These are phyloP conservation scores for Galaxea fascicularis DNA, from an alignment of 92 coral and sea anemone species.

Conservation along the genomic window DNA sequence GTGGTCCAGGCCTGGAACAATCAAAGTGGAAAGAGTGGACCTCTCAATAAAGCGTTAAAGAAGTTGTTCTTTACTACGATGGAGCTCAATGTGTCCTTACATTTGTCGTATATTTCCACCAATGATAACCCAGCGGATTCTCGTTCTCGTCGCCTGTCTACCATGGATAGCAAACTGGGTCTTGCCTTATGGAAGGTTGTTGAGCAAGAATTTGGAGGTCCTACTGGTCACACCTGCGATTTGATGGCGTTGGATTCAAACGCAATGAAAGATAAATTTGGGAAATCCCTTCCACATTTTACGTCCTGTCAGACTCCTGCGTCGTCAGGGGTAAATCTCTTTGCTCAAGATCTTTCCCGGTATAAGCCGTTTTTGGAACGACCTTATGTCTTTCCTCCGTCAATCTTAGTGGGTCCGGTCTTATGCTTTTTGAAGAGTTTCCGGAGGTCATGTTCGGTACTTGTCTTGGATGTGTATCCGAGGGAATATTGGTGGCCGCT, in stretches of 20 bases:
- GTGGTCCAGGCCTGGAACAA: constrained; percentile 27
- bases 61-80: constrained; percentile 29
- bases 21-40: constrained; percentile 26
- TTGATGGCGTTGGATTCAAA: constrained; percentile 68
- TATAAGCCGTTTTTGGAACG: not conserved
- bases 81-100: constrained; percentile 29
- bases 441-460: constrained; percentile 47
- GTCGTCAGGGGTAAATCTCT: constrained; percentile 64
- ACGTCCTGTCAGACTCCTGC: constrained; percentile 56
- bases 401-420: constrained; percentile 55
- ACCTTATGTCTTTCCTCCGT: constrained; percentile 44
- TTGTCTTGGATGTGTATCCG: constrained; percentile 41
- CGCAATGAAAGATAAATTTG: constrained; percentile 46
- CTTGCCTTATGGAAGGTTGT: constrained; percentile 22
- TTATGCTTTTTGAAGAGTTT: constrained; percentile 53
- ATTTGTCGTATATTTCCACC: constrained; percentile 26
- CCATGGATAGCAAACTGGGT: constrained; percentile 3
- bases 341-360: constrained; percentile 54
- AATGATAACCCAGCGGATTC: constrained; percentile 25
- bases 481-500: too few species aligned
- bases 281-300: constrained; percentile 51
- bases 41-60: constrained; percentile 17
- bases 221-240: too few species aligned
- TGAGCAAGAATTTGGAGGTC: too few species aligned
- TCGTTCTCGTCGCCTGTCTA: constrained; percentile 15